Base-by-base conservation (phyloP, 1,140 invertebrate genomes). In the Euwallacea fornicatus region DNA sequence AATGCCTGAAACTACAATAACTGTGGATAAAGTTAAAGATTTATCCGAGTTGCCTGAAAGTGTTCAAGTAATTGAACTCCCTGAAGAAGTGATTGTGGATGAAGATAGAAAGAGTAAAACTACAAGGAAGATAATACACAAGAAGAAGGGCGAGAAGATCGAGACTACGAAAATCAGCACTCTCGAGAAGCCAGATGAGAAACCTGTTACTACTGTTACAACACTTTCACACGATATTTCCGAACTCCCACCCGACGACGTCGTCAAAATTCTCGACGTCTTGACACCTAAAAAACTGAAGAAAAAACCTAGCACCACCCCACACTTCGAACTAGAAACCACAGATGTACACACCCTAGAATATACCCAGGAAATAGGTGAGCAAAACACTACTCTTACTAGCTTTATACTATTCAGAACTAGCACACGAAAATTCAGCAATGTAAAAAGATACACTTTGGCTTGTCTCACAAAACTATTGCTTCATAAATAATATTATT, bases 201-300 rank as follows among this genome's bases (percentile, higher is more conserved):
- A 75, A 68, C 75, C 74, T 13, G n/a, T 44, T 44, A 66, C 77
- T 53, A 78, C 76, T 60, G 80, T 81, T 70, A 80, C 74, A 50
- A 69, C 33, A 9, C 59, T 50, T 16, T 43, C 55, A 11, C 46
- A 53, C 7, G 65, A 67, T 6, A 61, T 72, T 55, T 63, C 64
- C 21, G 66, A 73, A 65, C 21, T 67, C 15, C 44, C 56, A 66
- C 69, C 69, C 53, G 59, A 64, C 41, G 60, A 73, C 15, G 55
- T 47, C 13, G 4, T 44, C 9, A 53, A 73, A 65, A 3, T 59
- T 16, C 44, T 61, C 13, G 55, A 70, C 41, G 42, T 60, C 47
- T 59, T 65, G 42, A 70, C 60, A 70, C 67, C 55, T 21, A 70
- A 73, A 73, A 64, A 65, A 61, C 42, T 42, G 42, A 47, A 55